These are phyloP conservation scores for Pungitius pungitius DNA, from an alignment of 2,113 vertebrate species.

Conservation along the genomic window DNA sequence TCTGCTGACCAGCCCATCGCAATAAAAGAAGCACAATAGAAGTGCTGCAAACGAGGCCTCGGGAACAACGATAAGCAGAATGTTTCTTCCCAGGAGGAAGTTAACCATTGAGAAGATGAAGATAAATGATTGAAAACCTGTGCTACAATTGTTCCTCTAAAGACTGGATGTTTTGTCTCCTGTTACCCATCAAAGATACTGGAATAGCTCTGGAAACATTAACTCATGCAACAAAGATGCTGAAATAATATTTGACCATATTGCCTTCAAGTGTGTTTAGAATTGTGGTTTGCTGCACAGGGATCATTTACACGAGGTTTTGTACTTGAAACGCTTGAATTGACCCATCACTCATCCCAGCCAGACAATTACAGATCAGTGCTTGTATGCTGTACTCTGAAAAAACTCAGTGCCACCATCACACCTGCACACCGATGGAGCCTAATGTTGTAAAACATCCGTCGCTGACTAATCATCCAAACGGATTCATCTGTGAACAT, in stretches of 20 bases:
- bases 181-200: slow-evolving; percentile 28
- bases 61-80: not conserved
- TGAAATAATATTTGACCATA: not conserved
- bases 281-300: not conserved
- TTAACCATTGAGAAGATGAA: not conserved
- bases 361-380: too few relatives aligned
- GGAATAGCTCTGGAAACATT: slow-evolving; percentile 26
- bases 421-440: not conserved
- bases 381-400: not conserved
- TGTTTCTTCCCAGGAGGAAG: not conserved
- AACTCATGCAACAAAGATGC: slow-evolving; percentile 3
- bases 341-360: not conserved
- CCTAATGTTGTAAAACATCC: not conserved
- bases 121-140: not conserved
- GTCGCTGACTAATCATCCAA: not conserved
- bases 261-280: not conserved
- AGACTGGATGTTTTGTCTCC: not conserved
- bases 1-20: slow-evolving; percentile 48
- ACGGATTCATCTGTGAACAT: not conserved
- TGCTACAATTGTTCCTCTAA: too few relatives aligned
- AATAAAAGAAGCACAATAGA: slow-evolving; percentile 33
- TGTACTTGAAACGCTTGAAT: not conserved
- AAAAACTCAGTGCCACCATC: not conserved
- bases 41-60: slow-evolving; percentile 9
- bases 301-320: not conserved